A percentile compares a stretch with the other conserved stretches of the same genome.
phyloP scores from a whole-genome alignment of 2,113 vertebrate species.

The Sclerurus mexicanus region DNA sequence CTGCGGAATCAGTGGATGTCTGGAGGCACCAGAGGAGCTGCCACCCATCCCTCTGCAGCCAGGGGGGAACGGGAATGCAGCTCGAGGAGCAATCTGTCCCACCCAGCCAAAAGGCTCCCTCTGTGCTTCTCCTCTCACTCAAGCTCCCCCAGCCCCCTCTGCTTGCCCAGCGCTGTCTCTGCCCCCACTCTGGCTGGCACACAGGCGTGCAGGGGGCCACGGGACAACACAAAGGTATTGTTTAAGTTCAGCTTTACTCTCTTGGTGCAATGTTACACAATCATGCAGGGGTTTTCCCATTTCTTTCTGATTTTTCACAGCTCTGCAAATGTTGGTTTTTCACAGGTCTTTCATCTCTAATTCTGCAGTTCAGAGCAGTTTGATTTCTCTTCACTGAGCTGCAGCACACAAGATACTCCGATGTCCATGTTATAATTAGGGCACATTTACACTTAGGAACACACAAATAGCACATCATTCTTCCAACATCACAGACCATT shows the following conservation, averaged over 20 bases:
- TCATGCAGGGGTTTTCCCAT: not conserved
- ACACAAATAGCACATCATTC: not conserved
- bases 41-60: not conserved
- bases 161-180: not conserved
- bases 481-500: not conserved
- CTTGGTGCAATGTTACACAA: accelerated
- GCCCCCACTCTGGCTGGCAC: not conserved
- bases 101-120: not conserved
- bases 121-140: constrained; percentile 22
- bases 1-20: not conserved
- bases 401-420: not conserved
- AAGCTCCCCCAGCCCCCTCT: constrained; percentile 30
- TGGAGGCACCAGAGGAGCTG: not conserved
- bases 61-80: not conserved
- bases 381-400: not conserved
- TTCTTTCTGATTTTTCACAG: not conserved
- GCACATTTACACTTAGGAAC: not conserved
- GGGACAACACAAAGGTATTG: not conserved
- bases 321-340: not conserved
- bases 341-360: not conserved
- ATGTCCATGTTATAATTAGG: not conserved
- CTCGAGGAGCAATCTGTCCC: constrained; percentile 40
- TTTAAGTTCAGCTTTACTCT: not conserved
- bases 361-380: not conserved
- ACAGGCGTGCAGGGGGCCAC: not conserved